phyloP scores from a whole-genome alignment of 2,113 vertebrate species.

The Phrynosoma blainvillii region DNA sequence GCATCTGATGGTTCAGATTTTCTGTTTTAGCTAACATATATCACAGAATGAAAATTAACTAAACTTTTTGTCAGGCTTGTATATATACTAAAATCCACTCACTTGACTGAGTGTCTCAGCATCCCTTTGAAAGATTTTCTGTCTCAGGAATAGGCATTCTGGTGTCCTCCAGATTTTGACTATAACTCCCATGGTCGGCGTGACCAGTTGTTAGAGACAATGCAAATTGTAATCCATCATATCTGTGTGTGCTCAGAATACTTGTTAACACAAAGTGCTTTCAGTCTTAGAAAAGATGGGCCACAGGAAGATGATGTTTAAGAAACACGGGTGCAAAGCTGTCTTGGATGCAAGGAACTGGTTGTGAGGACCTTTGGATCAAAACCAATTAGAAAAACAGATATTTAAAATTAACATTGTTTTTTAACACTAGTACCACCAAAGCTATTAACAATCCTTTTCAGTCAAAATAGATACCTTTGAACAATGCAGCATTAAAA shows the following conservation, averaged over 20 bases:
- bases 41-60: background rate
- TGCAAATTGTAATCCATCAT: background rate
- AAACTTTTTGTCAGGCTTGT: background rate
- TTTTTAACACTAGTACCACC: background rate
- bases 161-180: too few relatives aligned
- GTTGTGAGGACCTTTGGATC: background rate
- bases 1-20: background rate
- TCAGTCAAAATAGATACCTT: background rate
- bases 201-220: background rate
- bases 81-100: background rate
- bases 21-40: background rate
- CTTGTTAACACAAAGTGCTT: background rate
- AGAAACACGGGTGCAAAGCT: background rate
- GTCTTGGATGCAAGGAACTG: background rate
- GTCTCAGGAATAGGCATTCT: too few relatives aligned
- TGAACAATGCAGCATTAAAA: background rate
- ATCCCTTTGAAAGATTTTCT: background rate
- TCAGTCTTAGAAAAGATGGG: background rate
- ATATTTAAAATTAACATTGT: too few relatives aligned
- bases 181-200: too few relatives aligned
- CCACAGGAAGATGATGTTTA: too few relatives aligned
- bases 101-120: background rate
- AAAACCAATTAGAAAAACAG: background rate
- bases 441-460: background rate
- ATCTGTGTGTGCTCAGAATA: background rate